Base-by-base conservation (phyloP, 35 echinoderm and acorn worm genomes). In the Eucidaris tribuloides region DNA sequence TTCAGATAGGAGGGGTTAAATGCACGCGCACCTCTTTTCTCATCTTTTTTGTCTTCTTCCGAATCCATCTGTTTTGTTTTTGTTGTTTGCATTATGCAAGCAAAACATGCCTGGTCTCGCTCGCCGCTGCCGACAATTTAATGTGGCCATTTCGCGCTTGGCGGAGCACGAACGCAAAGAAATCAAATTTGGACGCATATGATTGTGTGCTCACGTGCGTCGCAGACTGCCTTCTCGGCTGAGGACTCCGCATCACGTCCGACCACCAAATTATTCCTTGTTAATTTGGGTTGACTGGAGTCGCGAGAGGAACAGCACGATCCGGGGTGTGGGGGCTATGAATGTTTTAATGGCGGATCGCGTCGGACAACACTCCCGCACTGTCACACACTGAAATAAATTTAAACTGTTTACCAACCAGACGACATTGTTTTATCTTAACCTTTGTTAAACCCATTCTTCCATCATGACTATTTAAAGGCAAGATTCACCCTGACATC, bases 11-110 rank as follows among this genome's bases (percentile, higher is more conserved):
- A 25, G 41, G 68, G 68, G 68, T 74, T 74, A 74, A 74, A 74
- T 36, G 68, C 68, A 74, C 68, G 68, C 37, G 35, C 68, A 38
- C 44, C 68, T 74, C 68, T 74, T 36, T 22, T 44, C 68, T 41
- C 25, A 7, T 40, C 68, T 44, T 44, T 40, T 74, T 40, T 40
- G 24, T 44, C 44, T 44, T 44, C 41, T 6, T 23, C 38, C 68
- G 68, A 74, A 41, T 74, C 68, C 68, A 74, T 74, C 68, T 74
- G 68, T 74, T 74, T 74, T 74, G 68, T 74, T 74, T 74, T 74
- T 74, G 68, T 22, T 74, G 68, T 74, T 74, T 74, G 68, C 68
- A 74, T 44, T 74, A 44, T 33, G 68, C 37, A 74, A 44, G 68
- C 15, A 74, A 74, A 74, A 74, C 68, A 74, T 74, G 68, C 68